Percentiles rank a stretch among this genome's conserved stretches.
Conservation (phyloP, 1,140 invertebrate species). For the Aphelenchoides avenae region DNA sequence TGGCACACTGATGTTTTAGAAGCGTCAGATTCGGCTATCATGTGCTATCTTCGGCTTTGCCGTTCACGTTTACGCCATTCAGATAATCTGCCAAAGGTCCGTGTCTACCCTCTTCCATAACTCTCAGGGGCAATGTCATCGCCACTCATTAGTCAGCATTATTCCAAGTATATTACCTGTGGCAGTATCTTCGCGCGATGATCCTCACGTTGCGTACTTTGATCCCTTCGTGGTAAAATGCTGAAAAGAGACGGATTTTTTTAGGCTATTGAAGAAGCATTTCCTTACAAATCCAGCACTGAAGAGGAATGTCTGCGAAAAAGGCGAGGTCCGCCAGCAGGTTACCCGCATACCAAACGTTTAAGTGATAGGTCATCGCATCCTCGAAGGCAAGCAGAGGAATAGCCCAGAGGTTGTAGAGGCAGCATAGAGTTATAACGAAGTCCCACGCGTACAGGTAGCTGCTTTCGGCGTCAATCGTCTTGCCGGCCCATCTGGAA, state of each 20-base stretch:
- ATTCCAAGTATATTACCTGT: slow-evolving; percentile 9
- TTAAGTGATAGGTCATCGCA: slow-evolving; percentile 6
- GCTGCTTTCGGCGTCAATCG: slow-evolving; percentile 7
- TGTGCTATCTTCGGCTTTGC: background rate
- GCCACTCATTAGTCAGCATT: background rate
- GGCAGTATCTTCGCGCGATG: slow-evolving; percentile 15
- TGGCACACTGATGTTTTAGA: background rate
- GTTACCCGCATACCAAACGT: slow-evolving; percentile 4
- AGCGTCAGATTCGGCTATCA: background rate
- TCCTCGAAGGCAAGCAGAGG: slow-evolving; percentile 14
- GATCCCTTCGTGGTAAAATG: slow-evolving; percentile 9
- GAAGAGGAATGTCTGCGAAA: slow-evolving; percentile 6
- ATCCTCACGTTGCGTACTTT: slow-evolving; percentile 11
- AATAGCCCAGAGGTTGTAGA: slow-evolving; percentile 18
- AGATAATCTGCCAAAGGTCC: background rate
- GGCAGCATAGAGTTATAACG: slow-evolving; percentile 5
- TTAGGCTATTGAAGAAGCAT: slow-evolving; percentile 11
- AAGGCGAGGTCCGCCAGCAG: slow-evolving; percentile 9
- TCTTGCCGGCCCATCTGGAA: slow-evolving; percentile 5
- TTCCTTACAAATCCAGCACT: slow-evolving; percentile 19
- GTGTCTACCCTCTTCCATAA: background rate
- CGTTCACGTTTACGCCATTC: background rate
- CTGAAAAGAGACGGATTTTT: slow-evolving; percentile 11
- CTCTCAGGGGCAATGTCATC: background rate
- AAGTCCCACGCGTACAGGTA: background rate